Evolutionary conservation across 2,797 vertebrate genomes (phyloP), one percentile per base, ranked within the genome.

Genomic region (Pelodytes ibericus): DNA sequence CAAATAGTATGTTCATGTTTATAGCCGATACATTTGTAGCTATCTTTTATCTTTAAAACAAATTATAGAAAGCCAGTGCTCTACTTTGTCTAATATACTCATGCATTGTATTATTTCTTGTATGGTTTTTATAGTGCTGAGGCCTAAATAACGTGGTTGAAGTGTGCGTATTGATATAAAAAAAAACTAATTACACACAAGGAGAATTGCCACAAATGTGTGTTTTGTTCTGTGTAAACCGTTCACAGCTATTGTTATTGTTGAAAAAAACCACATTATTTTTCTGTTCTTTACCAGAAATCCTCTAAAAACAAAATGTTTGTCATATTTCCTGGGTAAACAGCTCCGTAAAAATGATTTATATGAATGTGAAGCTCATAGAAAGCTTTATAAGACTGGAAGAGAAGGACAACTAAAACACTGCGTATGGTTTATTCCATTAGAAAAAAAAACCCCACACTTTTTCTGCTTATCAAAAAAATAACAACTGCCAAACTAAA

Each of bases 221-320:
- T 7, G 25, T 27, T 26, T 27, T 13, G 3, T 58, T n/a, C 25
- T 27, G 24, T 16, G 20, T 58, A 58, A 27, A 13, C 56, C 25
- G 27, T 27, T 58, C 24, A 11, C 56, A 26, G 15, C 27, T 3
- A 26, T 26, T 58, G 56, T 27, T 2, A 3, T 58, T 8, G 18
- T 58, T 26, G 15, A n/a, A n/a, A 26, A 9, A 58, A 58, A 58
- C 25, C 25, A 1, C 25, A 26, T 16, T 56, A 39, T 39, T 39
- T 39, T 39, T 39, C 36, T 8, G 1, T 8, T 1, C 22, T 56
- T n/a, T n/a, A 24, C 18, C 24, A 29, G 25, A 25, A 58, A 26
- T 26, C 15, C 56, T 13, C 15, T 58, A 25, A 58, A 58, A 58
- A 58, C 56, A 58, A 58, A 8, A 26, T 58, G 56, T 58, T 58